Base-by-base conservation (phyloP, 2,888 invertebrate species). In the Calameuta idolon region DNA sequence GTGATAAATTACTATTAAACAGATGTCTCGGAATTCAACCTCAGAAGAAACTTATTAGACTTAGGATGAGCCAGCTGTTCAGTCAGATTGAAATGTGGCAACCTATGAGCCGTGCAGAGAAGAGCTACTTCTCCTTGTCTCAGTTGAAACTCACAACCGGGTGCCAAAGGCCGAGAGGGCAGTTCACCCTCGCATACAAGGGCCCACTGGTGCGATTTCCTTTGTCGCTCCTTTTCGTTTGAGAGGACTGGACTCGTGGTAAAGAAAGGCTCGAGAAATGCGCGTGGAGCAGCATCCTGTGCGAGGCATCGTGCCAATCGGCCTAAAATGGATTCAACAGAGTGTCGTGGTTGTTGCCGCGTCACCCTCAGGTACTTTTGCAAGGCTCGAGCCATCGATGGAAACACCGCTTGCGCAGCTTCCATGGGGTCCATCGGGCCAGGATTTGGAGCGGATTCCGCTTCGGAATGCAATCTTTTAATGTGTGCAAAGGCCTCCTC, bases 401-500 rank as follows among this genome's bases (percentile, higher is more conserved):
- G 99, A 90, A 99, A 99, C 78, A 99, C 98, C 0, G 99, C 98
- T 91, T 98, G 98, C 0, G 99, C 99, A 4, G 99, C 99, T 92
- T 99, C 99, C 86, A 97, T 95, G 0, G 99, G 96, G 89, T 98
- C 98, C 93, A 99, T 95, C 0, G 97, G 96, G 31, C 87, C 89
- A 3, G 89, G 87, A 82, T 88, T 89, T 80, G 96, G 94, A 0
- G 97, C 96, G 0, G 97, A 95, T 40, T 96, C 95, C 77, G 94
- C 93, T 84, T 94, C 95, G 80, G 94, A 94, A 83, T 94, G 93
- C 81, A 98, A 94, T 69, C 98, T 94, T 87, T 97, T 96, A 83
- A 99, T 98, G 89, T 99, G 99, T 15, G 98, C 98, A 92, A 99
- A 99, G 1, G 99, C 98, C 89, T 99, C 99, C 92, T 99, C 99